These are phyloP conservation scores for Nephrocerus scutellatus DNA, from an alignment of 2,888 invertebrate species.

Conservation along the genomic window DNA sequence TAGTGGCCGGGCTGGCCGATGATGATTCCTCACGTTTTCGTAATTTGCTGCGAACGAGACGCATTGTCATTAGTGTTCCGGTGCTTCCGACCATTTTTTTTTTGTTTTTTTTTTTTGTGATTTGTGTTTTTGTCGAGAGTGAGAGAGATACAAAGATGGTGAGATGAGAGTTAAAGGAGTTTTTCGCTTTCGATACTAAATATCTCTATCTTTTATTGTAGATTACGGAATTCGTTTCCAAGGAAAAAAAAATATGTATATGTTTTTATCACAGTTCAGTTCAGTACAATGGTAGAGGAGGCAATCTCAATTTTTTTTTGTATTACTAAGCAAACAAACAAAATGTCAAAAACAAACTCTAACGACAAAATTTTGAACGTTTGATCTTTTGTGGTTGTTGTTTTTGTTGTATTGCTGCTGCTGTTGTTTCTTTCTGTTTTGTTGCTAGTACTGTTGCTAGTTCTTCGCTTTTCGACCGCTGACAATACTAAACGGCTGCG, in stretches of 20 bases:
- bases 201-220: no score
- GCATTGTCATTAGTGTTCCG: conserved; percentile 80
- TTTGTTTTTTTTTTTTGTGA: conserved; percentile 15
- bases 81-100: conserved; percentile 71
- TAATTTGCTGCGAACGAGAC: conserved; percentile 86
- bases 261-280: conserved; percentile 29
- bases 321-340: no score
- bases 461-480: no score
- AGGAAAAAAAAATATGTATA: conserved; percentile 18
- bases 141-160: neutral
- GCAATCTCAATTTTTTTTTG: no score
- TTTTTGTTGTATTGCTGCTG: no score
- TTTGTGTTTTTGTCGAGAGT: conserved; percentile 4
- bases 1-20: conserved; percentile 58
- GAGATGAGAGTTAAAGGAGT: conserved; percentile 1
- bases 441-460: no score
- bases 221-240: conserved; percentile 17
- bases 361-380: no score
- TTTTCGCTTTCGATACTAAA: no score
- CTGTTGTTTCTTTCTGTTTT: no score
- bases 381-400: no score
- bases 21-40: conserved; percentile 76
- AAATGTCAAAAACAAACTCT: no score
- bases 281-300: conserved; percentile 25
- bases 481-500: no score